phyloP scores from a whole-genome alignment of 2,888 invertebrate genomes.

The Trachelus iudaicus region DNA sequence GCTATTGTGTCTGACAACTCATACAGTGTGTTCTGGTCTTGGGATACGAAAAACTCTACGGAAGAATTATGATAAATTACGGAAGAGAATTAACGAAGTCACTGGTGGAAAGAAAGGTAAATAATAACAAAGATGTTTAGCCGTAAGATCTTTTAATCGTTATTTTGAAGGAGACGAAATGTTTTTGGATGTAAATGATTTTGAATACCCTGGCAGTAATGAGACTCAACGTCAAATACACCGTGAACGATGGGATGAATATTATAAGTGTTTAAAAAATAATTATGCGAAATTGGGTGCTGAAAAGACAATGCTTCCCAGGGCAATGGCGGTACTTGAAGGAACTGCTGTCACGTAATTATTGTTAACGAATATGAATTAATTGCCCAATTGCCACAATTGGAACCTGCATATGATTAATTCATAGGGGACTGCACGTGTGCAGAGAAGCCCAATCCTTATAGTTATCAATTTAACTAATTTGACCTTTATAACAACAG shows the following conservation, averaged over 20 bases:
- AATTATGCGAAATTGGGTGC: conserved; percentile 57
- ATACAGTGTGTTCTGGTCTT: background rate
- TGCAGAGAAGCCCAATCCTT: background rate
- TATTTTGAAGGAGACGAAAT: conserved; percentile 28
- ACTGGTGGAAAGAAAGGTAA: conserved; percentile 15
- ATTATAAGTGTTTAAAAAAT: conserved; percentile 68
- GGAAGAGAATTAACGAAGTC: conserved; percentile 25
- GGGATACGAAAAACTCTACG: background rate
- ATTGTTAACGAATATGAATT: background rate
- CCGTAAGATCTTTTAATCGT: background rate
- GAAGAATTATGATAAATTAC: conserved; percentile 13
- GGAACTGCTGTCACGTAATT: conserved; percentile 66
- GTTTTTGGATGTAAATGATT: conserved; percentile 45
- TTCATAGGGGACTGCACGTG: background rate
- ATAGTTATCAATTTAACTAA: background rate
- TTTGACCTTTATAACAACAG: conserved; percentile 29
- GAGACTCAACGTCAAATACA: conserved; percentile 59
- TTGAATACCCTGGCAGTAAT: conserved; percentile 67
- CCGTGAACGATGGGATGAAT: conserved; percentile 67
- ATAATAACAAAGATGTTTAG: background rate
- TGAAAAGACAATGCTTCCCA: conserved; percentile 58
- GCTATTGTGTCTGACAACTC: background rate
- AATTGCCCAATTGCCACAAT: background rate
- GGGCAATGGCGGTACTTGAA: conserved; percentile 63
- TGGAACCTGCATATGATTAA: background rate